Evolutionary conservation across 2,797 vertebrate genomes (phyloP).

Genomic region (Scolopax rusticola): DNA sequence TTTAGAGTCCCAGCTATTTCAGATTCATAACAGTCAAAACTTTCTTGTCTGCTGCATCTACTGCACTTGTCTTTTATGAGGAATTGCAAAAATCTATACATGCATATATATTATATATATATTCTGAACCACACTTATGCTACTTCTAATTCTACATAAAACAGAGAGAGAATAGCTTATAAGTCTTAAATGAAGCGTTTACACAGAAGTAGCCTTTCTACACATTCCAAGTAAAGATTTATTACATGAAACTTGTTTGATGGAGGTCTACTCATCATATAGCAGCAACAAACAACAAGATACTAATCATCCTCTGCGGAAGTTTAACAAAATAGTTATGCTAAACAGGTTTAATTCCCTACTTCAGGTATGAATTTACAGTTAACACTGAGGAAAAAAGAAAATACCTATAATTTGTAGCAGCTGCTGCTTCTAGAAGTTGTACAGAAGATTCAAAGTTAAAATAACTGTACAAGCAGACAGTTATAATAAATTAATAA

Average conservation of each 20-base stretch:
- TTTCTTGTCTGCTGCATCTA: neutral
- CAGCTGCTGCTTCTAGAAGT: neutral
- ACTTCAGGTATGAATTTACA: neutral
- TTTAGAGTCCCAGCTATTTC: neutral
- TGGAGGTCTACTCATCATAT: neutral
- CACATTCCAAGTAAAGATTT: neutral
- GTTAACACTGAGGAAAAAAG: neutral
- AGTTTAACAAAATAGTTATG: neutral
- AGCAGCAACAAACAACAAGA: neutral
- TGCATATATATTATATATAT: no score
- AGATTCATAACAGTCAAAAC: neutral
- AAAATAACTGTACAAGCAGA: neutral
- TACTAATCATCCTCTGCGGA: neutral
- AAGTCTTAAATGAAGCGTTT: neutral
- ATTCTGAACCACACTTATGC: neutral
- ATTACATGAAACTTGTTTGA: neutral
- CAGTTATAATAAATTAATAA: neutral
- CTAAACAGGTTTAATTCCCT: neutral
- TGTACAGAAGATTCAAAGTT: neutral
- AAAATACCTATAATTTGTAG: neutral
- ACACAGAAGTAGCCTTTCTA: neutral
- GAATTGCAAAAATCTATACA: neutral
- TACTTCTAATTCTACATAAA: neutral
- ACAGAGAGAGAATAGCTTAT: neutral
- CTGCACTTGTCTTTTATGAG: neutral